Evolutionary conservation across 2,797 vertebrate species (phyloP).

Genomic region (Telmatherina bonti): DNA sequence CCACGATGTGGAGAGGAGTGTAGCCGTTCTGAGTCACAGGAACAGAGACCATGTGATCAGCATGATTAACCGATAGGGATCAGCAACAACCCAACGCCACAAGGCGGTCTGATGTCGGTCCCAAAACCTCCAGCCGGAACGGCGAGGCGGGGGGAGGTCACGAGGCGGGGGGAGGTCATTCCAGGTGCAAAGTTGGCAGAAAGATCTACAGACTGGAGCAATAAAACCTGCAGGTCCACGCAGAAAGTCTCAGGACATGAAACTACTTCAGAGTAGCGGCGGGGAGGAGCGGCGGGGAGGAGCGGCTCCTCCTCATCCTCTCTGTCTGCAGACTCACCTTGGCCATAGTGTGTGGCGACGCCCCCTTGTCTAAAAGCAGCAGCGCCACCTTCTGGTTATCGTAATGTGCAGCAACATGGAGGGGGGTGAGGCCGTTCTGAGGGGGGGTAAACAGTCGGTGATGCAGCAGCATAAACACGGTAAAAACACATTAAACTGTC

Average conservation of each 20-base stretch:
- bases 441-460: conserved; percentile 76
- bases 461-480: conserved; percentile 69
- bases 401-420: conserved; percentile 98
- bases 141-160: too few relatives aligned
- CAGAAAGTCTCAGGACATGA: too few relatives aligned
- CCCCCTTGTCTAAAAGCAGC: conserved; percentile 95
- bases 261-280: too few relatives aligned
- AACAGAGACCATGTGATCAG: background rate
- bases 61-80: too few relatives aligned
- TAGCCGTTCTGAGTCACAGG: conserved; percentile 90
- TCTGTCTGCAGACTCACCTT: conserved; percentile 84
- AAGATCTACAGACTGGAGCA: too few relatives aligned
- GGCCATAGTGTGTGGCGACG: conserved; percentile 91
- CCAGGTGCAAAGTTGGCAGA: too few relatives aligned
- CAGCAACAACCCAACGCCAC: too few relatives aligned
- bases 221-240: too few relatives aligned
- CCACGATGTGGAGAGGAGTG: conserved; percentile 96
- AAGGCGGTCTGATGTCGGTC: too few relatives aligned
- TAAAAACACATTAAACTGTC: conserved; percentile 15
- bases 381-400: conserved; percentile 99
- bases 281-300: too few relatives aligned
- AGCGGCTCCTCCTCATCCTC: background rate
- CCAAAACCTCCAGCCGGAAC: too few relatives aligned
- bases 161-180: too few relatives aligned
- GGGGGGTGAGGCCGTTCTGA: conserved; percentile 97